Evolutionary conservation across 1,140 invertebrate genomes (phyloP).

Genomic region (Drosophila murphyi): DNA sequence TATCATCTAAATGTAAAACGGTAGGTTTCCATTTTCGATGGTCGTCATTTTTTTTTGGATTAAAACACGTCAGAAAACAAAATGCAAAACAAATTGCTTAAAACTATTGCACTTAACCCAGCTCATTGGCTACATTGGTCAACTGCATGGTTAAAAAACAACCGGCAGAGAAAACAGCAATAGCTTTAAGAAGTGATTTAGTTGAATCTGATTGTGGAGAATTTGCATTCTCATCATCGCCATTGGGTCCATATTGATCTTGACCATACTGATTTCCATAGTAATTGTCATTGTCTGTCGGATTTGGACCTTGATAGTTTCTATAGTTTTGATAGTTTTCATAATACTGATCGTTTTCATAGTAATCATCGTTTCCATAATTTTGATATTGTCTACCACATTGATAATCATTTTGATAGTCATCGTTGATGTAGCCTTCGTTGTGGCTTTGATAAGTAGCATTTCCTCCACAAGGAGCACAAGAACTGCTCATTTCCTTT

Average conservation of each 20-base stretch:
- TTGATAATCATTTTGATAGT: not conserved
- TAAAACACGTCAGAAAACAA: not conserved
- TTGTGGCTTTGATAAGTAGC: not conserved
- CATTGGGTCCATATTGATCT: not conserved
- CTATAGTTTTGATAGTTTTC: constrained; percentile 5
- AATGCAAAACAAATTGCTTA: not conserved
- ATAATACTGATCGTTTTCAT: not conserved
- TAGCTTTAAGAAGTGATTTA: constrained; percentile 36
- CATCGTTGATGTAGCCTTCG: not conserved
- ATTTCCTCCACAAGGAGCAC: constrained; percentile 7
- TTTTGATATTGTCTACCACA: not conserved
- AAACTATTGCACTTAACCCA: constrained; percentile 36
- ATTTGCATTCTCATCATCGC: not conserved
- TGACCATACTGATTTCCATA: not conserved
- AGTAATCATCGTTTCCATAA: not conserved
- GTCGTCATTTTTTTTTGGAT: not conserved
- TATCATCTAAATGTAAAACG: not conserved
- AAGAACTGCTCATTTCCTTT: not conserved
- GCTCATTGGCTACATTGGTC: constrained; percentile 49
- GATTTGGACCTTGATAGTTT: not conserved
- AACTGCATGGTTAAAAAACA: constrained; percentile 49
- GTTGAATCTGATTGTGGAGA: constrained; percentile 1
- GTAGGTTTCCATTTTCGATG: not conserved
- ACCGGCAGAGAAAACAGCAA: constrained; percentile 54
- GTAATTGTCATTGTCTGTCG: not conserved